Evolutionary conservation across 1,140 invertebrate species (phyloP), one percentile per base, ranked within the genome.

Genomic region (Eriosoma lanigerum): DNA sequence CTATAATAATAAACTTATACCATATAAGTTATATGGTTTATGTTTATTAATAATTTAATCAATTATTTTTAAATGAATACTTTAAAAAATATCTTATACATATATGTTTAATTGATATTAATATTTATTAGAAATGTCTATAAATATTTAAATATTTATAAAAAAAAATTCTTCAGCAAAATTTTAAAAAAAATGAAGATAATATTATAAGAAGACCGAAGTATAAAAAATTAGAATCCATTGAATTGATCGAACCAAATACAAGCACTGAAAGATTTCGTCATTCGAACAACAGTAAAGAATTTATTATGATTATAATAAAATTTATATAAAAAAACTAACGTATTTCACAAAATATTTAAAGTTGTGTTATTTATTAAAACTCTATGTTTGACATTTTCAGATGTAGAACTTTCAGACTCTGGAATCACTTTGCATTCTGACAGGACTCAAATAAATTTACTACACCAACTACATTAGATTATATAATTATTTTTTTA

Each of bases 361-460:
- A 29, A 52, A 73, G n/a, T n/a, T 29, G 12, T 54, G 9, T 12
- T 15, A 38, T 54, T 32, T 73, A n/a, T 29, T 13, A n/a, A 54
- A 32, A 72, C 24, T n/a, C n/a, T 29, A 38, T 44, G 6, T 38
- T 56, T 44, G 19, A 5, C 15, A 24, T 54, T 76, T 76, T 76
- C 75, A 78, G 75, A 78, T 48, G 24, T 78, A 17, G 75, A 78
- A 78, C 38, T 78, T 44, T 78, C 75, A 4, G 75, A 78, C 38
- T 78, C 75, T 26, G 75, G 75, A 26, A 78, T 78, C 17, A 78
- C 75, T 48, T 29, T 78, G 10, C 75, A 78, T 78, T 78, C 75
- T 3, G 75, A 78, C 24, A 78, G 54, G 2, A 78, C 75, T 17
- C 54, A 78, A 24, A 48, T 78, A 3, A 46, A 78, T 48, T 78